Evolutionary conservation across 2,888 invertebrate genomes (phyloP).

Genomic region (Eurois occulta): DNA sequence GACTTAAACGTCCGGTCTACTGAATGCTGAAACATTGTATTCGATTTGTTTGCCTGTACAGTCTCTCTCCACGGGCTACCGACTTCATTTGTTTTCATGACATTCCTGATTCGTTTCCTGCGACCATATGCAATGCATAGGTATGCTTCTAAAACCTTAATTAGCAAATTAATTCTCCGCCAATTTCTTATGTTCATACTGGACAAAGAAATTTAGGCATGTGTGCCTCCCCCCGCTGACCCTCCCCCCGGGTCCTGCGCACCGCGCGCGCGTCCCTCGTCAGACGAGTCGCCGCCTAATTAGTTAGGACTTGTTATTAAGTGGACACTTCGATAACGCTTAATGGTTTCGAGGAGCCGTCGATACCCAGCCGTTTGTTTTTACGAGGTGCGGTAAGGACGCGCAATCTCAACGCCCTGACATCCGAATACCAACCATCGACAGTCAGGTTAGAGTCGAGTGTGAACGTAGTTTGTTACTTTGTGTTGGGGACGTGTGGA

Average conservation of each 20-base stretch:
- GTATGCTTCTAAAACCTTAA: neutral
- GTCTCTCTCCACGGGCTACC: no score
- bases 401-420: neutral
- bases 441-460: conserved; percentile 17
- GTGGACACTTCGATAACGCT: conserved; percentile 76
- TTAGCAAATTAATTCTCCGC: neutral
- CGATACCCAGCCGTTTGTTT: conserved; percentile 71
- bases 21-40: conserved; percentile 11
- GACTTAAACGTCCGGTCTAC: conserved; percentile 15
- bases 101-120: neutral
- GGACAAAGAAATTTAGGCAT: conserved; percentile 27
- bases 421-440: conserved; percentile 31
- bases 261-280: conserved; percentile 14
- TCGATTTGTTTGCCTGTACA: neutral
- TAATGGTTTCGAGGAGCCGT: conserved; percentile 74
- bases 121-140: conserved; percentile 1
- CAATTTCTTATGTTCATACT: conserved; percentile 13
- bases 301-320: conserved; percentile 78
- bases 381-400: conserved; percentile 68
- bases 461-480: conserved; percentile 2
- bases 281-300: conserved; percentile 73
- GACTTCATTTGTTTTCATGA: conserved; percentile 10
- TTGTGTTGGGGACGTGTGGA: conserved; percentile 51
- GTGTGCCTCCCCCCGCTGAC: neutral
- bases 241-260: neutral